Evolutionary conservation across 2,113 vertebrate genomes (phyloP).

Genomic region (Pogona vitticeps): DNA sequence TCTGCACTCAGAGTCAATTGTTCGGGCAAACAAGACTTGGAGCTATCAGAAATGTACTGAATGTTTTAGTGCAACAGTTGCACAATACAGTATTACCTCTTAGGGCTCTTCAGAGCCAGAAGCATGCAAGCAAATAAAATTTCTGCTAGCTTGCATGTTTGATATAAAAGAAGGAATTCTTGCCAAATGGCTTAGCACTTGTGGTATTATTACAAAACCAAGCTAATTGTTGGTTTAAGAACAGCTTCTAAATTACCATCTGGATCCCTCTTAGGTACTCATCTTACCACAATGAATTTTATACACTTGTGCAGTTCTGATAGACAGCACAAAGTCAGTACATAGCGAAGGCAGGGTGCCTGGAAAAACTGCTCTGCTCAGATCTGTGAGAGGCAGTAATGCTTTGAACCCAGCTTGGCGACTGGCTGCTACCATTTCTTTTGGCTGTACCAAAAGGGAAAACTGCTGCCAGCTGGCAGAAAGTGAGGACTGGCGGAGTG

Average conservation of each 20-base stretch:
- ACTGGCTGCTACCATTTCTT: no score
- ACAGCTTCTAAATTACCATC: rapidly evolving
- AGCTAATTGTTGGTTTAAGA: neutral
- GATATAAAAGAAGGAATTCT: neutral
- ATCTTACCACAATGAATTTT: rapidly evolving
- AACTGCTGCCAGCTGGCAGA: no score
- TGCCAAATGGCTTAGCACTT: slow-evolving; percentile 5
- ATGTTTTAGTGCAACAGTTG: slow-evolving; percentile 60
- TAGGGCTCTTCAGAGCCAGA: neutral
- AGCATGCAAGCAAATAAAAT: neutral
- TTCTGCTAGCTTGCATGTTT: slow-evolving; percentile 24
- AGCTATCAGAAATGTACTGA: slow-evolving; percentile 48
- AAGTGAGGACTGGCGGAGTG: no score
- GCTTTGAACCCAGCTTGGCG: no score
- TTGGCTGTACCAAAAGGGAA: no score
- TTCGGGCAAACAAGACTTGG: slow-evolving; percentile 65
- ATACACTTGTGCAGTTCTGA: neutral
- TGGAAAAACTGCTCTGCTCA: neutral
- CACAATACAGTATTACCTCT: slow-evolving; percentile 40
- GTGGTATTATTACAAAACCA: slow-evolving; percentile 18
- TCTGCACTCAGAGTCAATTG: slow-evolving; percentile 64
- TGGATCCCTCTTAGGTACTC: neutral
- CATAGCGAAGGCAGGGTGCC: neutral
- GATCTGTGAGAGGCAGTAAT: no score
- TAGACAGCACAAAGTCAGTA: no score